A percentile compares a stretch with the other conserved stretches of the same genome.
phyloP scores from a whole-genome alignment of 2,113 vertebrate species.

The Atrichornis clamosus region DNA sequence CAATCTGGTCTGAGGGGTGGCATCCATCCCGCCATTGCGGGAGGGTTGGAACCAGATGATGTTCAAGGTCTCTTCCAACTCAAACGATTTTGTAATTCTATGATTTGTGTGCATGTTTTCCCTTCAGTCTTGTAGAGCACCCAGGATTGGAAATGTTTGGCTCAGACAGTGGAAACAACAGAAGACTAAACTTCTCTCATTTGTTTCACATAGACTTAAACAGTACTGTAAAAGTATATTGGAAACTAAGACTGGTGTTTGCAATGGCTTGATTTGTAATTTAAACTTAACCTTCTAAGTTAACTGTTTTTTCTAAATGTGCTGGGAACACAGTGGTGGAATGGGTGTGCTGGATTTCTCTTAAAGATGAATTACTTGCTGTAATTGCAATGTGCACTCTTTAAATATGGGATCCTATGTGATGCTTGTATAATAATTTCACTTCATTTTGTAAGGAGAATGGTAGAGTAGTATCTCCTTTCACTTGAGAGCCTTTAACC shows the following conservation, averaged over 20 bases:
- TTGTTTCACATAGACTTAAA: background rate
- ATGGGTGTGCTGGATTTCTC: background rate
- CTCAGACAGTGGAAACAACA: background rate
- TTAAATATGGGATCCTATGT: background rate
- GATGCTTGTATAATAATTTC: background rate
- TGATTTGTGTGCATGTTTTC: background rate
- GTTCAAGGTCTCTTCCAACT: background rate
- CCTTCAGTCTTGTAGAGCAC: background rate
- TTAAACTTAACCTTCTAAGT: background rate
- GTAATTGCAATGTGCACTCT: accelerated
- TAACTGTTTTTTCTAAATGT: background rate
- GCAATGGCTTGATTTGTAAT: background rate
- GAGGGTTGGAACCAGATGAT: background rate
- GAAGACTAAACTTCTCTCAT: background rate
- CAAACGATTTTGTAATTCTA: background rate
- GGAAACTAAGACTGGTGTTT: background rate
- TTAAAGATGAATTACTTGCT: background rate
- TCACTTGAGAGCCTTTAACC: background rate
- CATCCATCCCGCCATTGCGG: too few relatives aligned
- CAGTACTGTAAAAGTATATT: background rate
- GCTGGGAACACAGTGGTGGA: background rate
- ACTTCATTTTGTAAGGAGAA: background rate
- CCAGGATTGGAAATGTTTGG: background rate
- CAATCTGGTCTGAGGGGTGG: background rate
- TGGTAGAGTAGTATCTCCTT: background rate